Evolutionary conservation across 2,888 invertebrate species (phyloP).

Genomic region (Mythimna pallens): DNA sequence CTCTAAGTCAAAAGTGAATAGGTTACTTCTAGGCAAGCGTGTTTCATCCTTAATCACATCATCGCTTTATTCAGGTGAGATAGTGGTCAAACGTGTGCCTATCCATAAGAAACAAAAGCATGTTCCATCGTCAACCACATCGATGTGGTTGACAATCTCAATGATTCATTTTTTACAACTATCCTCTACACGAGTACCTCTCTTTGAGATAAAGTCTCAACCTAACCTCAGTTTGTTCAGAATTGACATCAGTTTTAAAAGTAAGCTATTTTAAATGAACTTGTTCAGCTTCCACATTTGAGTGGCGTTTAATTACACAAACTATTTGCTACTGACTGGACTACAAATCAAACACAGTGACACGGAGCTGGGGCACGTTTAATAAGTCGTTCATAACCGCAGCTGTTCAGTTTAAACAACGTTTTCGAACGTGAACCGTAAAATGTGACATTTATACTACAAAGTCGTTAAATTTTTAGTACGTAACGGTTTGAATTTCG

Average conservation of each 20-base stretch:
- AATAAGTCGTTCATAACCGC: constrained; percentile 49
- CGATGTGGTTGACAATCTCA: no score
- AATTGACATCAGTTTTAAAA: constrained; percentile 13
- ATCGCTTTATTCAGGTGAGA: not conserved
- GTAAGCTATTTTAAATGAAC: constrained; percentile 28
- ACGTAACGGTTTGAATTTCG: constrained; percentile 19
- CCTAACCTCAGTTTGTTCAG: not conserved
- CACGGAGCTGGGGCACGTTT: constrained; percentile 39
- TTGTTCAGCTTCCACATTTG: constrained; percentile 31
- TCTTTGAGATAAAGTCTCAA: not conserved
- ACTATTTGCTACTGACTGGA: constrained; percentile 25
- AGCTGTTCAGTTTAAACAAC: constrained; percentile 47
- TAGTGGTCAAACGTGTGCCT: not conserved
- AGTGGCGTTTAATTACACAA: constrained; percentile 56
- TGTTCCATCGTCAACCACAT: no score
- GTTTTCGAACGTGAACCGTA: constrained; percentile 35
- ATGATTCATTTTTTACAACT: no score
- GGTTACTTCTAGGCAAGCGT: no score
- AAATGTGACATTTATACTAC: constrained; percentile 51
- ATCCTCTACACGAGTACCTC: no score
- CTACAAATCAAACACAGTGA: constrained; percentile 42
- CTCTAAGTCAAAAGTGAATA: no score
- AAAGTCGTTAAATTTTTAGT: constrained; percentile 39
- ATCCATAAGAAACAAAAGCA: no score
- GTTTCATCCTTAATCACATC: not conserved